A percentile compares a stretch with the other conserved stretches of the same genome.
Evolutionary conservation across 2,888 invertebrate species (phyloP).

Genomic region (Clivina fossor): DNA sequence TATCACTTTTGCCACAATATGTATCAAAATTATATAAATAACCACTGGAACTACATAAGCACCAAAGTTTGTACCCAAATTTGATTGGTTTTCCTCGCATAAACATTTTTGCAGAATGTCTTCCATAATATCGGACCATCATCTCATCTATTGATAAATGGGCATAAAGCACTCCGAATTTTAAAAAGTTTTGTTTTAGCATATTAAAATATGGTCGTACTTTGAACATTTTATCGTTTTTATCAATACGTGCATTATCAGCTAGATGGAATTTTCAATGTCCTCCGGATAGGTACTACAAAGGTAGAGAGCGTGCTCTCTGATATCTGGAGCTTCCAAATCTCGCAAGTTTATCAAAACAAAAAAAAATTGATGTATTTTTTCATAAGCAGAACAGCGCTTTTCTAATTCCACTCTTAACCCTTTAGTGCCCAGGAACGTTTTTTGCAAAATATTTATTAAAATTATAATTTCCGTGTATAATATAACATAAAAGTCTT

Average conservation of each 20-base stretch:
- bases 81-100: constrained; percentile 28
- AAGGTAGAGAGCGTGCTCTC: too few relatives aligned
- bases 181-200: constrained; percentile 8
- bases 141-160: constrained; percentile 35
- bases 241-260: constrained; percentile 6
- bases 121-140: constrained; percentile 38
- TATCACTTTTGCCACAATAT: neutral
- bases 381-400: too few relatives aligned
- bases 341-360: too few relatives aligned
- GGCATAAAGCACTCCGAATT: constrained; percentile 8
- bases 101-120: constrained; percentile 23
- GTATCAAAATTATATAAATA: constrained; percentile 3
- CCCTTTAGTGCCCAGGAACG: constrained; percentile 13
- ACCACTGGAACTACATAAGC: constrained; percentile 29
- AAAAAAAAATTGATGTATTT: too few relatives aligned
- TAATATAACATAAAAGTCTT: constrained; percentile 13
- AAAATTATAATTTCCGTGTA: constrained; percentile 8
- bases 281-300: too few relatives aligned
- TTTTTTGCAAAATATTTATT: constrained; percentile 9
- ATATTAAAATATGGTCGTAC: constrained; percentile 18
- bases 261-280: too few relatives aligned
- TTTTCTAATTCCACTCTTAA: too few relatives aligned
- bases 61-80: constrained; percentile 32
- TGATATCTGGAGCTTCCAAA: too few relatives aligned
- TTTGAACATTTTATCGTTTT: constrained; percentile 15